Base-by-base conservation (phyloP, 2,888 invertebrate species). In the Notocelia uddmanniana region DNA sequence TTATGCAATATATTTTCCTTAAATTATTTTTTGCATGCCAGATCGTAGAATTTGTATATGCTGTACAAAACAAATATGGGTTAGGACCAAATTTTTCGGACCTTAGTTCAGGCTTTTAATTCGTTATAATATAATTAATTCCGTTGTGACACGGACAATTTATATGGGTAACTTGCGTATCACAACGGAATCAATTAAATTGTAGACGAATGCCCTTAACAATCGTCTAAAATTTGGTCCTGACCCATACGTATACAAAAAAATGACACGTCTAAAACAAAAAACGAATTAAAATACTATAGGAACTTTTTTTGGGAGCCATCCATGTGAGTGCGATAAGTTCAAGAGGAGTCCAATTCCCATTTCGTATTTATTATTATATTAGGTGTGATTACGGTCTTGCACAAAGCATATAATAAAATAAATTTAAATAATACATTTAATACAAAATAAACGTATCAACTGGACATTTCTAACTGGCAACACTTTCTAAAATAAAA, bases 341-440 rank as follows among this genome's bases (percentile, higher is more conserved):
- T 37, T 66, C 68, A 41, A 21, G 66, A 58, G 63, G 37, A 75
- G 18, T 77, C 75, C 78, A 69, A 77, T 78, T 78, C 80, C 78
- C 80, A 79, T 81, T 77, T 64, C 41, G 18, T 60, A 71, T 60
- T 67, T 48, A 34, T 50, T 68, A 69, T 54, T 41, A 63, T n/a
- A 64, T 48, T 68, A 73, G 55, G 60, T 69, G 70, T 70, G 34
- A 58, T 41, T n/a, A 52, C 50, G 58, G 64, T 70, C 64, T 31
- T 59, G 57, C 50, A 70, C 48, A 64, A 70, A 45, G 1, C 26
- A 72, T 59, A 57, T 55, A 54, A 31, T 60, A 76, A 74, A 67
- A 76, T 64, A 70, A 31, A 54, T 21, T 60, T 76, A 74, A 67
- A 76, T 64, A 70, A 31, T 72, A 70, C 74, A 48, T 77, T 74